phyloP scores from a whole-genome alignment of 2,888 invertebrate genomes.

The Pocota personata region DNA sequence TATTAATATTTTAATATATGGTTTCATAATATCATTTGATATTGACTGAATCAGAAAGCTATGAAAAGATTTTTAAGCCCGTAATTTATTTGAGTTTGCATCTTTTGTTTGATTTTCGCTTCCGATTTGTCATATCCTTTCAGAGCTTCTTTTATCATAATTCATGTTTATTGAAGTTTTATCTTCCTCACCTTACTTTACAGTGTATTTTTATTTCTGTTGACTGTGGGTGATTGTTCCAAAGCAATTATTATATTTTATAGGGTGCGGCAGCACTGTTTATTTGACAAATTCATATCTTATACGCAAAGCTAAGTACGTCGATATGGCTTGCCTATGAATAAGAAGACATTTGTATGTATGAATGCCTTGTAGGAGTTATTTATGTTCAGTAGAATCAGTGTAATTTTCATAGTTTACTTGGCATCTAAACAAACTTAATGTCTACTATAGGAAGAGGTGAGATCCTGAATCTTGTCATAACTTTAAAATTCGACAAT shows the following conservation, averaged over 20 bases:
- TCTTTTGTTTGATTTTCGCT: slow-evolving; percentile 2
- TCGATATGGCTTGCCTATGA: no score
- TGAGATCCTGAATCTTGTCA: no score
- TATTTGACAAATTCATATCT: background rate
- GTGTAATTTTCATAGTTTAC: no score
- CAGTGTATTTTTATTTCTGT: background rate
- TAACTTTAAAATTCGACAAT: no score
- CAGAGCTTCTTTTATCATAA: slow-evolving; percentile 1
- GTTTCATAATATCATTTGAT: background rate
- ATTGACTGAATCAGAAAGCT: slow-evolving; percentile 24
- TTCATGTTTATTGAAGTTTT: slow-evolving; percentile 5
- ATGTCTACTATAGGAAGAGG: no score
- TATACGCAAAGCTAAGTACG: background rate
- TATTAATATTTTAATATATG: background rate
- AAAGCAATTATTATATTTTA: background rate
- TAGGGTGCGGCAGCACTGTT: slow-evolving; percentile 1
- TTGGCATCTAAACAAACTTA: no score
- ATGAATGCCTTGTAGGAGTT: no score
- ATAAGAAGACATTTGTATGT: no score
- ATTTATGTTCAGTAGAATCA: no score
- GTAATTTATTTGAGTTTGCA: slow-evolving; percentile 6
- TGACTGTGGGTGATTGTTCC: background rate
- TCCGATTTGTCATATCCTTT: slow-evolving; percentile 27
- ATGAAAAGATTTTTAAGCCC: background rate
- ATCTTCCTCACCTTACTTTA: background rate